Base-by-base conservation (phyloP, 1,140 invertebrate species). In the Lepidurus packardi region DNA sequence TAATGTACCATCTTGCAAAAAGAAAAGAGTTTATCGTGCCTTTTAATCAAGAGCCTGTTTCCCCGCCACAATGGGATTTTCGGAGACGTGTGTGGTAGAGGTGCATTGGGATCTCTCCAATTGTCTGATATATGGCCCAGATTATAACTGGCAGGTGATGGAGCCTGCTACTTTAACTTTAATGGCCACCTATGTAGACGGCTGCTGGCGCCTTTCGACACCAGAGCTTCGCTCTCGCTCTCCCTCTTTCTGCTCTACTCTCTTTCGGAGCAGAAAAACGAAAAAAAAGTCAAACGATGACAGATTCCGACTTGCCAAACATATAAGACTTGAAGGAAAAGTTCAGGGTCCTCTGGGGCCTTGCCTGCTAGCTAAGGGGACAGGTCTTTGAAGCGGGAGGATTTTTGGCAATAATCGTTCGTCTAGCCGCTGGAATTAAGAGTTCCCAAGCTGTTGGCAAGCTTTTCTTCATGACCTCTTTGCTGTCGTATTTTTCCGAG, bases 91-190 rank as follows among this genome's bases (percentile, higher is more conserved):
- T 65, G 53, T 13, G 13, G 13, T 65, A 65, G 53, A 65, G 21
- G 21, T n/a, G 53, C 53, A n/a, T 65, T 65, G 8, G 53, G 53
- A 65, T 65, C 53, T 65, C 21, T 65, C 53, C 53, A 65, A 65
- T 65, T 65, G 53, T 65, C 53, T 65, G 53, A 65, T 65, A 65
- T 65, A 65, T 21, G 53, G 53, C 53, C 53, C 53, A 65, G 53
- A 65, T 65, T 65, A 65, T 65, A 65, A 65, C 16, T 65, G 53
- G 53, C 53, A 65, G 53, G 53, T 65, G 53, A 65, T 65, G 53
- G 53, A 65, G 53, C 53, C 53, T 65, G 53, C 53, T 65, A 65
- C 53, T 65, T 65, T 65, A 65, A 65, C 53, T 65, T 65, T 65
- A 65, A 65, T 65, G 53, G 53, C 53, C 53, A 65, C 53, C 53